phyloP scores from a whole-genome alignment of 2,888 invertebrate genomes.

The Catocala sponsa region DNA sequence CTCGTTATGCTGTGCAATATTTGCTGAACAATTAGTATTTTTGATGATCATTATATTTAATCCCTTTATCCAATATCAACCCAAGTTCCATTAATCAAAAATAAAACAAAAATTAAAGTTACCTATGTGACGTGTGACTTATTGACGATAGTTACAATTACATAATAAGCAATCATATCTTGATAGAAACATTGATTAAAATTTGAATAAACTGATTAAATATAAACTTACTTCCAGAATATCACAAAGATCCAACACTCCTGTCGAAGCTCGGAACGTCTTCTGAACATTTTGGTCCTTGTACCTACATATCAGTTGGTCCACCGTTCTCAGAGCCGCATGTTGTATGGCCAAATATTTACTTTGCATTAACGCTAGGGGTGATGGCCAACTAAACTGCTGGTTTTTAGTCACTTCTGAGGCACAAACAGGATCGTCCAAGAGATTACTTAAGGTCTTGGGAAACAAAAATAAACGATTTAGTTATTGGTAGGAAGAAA shows the following conservation, averaged over 20 bases:
- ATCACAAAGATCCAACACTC: conserved; percentile 81
- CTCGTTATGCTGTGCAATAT: no score
- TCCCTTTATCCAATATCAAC: no score
- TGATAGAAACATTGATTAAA: no score
- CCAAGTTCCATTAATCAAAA: no score
- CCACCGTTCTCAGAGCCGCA: conserved; percentile 79
- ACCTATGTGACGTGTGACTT: no score
- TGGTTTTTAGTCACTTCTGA: conserved; percentile 80
- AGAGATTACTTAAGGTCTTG: conserved; percentile 81
- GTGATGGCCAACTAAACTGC: conserved; percentile 81
- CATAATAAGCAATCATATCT: no score
- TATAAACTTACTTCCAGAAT: conserved; percentile 79
- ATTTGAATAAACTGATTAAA: no score
- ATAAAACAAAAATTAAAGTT: no score
- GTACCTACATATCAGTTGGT: conserved; percentile 80
- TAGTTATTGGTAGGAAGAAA: not conserved
- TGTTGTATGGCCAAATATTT: conserved; percentile 84
- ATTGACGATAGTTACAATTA: no score
- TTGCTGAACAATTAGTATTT: no score
- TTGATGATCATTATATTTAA: no score
- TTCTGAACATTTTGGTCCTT: conserved; percentile 82
- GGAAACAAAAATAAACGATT: not conserved
- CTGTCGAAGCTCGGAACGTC: conserved; percentile 82
- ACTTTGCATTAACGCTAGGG: conserved; percentile 82
- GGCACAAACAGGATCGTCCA: conserved; percentile 83